Evolutionary conservation across 2,113 vertebrate species (phyloP), one percentile per base, ranked within the genome.

Genomic region (Burhinus bistriatus): DNA sequence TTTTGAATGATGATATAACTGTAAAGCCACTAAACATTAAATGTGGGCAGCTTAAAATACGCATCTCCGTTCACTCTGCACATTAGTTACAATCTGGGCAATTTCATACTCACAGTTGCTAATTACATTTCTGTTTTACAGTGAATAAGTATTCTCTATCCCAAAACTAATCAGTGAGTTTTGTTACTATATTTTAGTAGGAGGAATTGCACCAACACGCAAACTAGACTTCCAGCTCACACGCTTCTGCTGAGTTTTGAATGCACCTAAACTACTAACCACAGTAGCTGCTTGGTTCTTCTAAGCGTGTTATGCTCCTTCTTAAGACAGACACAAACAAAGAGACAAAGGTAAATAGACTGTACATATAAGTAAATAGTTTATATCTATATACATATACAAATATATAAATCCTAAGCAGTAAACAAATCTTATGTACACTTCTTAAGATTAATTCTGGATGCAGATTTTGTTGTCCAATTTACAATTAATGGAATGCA

Each of bases 131-230:
- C 17, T 88, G n/a, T 72, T 93, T 70, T 49, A 25, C 11, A 51
- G 42, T 42, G 49, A 85, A 47, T 54, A 76, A 68, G 49, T 69
- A 54, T 8, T 38, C 19, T 65, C 27, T 77, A 68, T n/a, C 36
- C 4, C 34, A 80, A 86, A 47, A 6, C 2, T 30, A 57, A 69
- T 27, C 40, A 83, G 16, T 0, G 2, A 69, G 5, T 5, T 0
- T 68, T 58, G 65, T 55, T 27, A 36, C 36, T 58, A 4, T 9
- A 29, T 69, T 83, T 69, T 55, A 36, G 12, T 11, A 76, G 36
- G 32, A 80, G 5, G 13, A 92, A 80, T 61, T 61, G 30, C 22
- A 83, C 25, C 38, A 85, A 17, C 77, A 72, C 11, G 21, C 25
- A 71, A 92, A 73, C 12, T 59, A 36, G 23, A 70, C 23, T 78